Base-by-base conservation (phyloP, 2,888 invertebrate species). In the Mythimna vitellina region DNA sequence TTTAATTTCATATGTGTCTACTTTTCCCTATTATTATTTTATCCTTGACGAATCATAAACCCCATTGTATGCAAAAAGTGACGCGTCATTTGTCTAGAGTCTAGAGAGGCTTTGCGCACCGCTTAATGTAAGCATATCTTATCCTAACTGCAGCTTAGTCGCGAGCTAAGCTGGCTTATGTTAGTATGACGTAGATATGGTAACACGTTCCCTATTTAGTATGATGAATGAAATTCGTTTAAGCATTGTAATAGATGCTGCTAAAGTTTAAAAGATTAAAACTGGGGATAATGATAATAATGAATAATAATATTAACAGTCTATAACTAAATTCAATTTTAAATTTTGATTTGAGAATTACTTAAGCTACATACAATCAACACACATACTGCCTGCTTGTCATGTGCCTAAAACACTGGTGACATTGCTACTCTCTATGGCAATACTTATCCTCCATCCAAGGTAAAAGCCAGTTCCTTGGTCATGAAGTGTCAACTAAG, bases 21-120 rank as follows among this genome's bases (percentile, higher is more conserved):
- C 17, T 7, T 1, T 12, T 5, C 8, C 35, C 38, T 65, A 29
- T 2, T 25, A 46, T 53, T 51, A 51, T n/a, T 51, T 51, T 7
- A 76, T 60, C 58, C 53, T 46, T 60, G 60, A 76, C 76, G 53
- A 56, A 69, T 32, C n/a, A 22, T 56, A 22, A 68, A 20, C 9
- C 4, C 54, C 49, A 77, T 77, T 77, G 77, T 77, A 61, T 61
- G 54, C 35, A 49, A 66, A 32, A 14, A 25, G 58, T 61, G 38
- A 32, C 78, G 12, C 70, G n/a, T 69, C 54, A 61, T 77, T 61
- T 29, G 60, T 61, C 77, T 73, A 69, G 69, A 75, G 49, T 46
- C 20, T 25, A 25, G 22, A 42, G 25, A 38, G n/a, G 49, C 54
- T 49, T 68, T 76, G 53, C 10, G 6, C 12, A 29, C 3, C 9